Conservation (phyloP, 2,113 vertebrate genomes). For the Panurus biarmicus region DNA sequence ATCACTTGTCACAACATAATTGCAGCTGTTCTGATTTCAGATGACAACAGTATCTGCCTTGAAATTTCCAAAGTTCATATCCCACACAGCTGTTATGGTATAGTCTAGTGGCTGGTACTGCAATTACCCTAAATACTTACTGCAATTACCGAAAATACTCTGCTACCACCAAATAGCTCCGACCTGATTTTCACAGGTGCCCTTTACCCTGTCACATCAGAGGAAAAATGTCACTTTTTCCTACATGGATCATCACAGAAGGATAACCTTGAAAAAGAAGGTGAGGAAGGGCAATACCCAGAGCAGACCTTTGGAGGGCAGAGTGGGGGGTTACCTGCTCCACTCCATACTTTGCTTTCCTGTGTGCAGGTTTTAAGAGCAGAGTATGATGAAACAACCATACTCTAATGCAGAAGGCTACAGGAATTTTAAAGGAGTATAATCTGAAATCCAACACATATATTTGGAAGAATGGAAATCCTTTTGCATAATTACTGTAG, state of each 20-base stretch:
- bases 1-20: background rate
- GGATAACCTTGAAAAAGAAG: background rate
- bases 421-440: background rate
- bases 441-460: background rate
- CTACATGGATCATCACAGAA: background rate
- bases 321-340: background rate
- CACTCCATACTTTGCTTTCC: background rate
- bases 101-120: background rate
- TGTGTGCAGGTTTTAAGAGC: background rate
- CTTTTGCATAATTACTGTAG: background rate
- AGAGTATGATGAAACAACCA: background rate
- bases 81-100: background rate
- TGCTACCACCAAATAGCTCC: background rate
- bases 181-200: background rate
- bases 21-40: background rate
- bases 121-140: background rate
- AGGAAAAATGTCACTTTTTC: background rate
- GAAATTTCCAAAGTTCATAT: background rate
- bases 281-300: background rate
- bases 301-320: background rate
- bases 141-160: background rate
- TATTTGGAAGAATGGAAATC: background rate
- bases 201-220: background rate
- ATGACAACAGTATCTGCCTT: background rate
- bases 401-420: background rate